These are phyloP conservation scores for Candoia aspera DNA, from an alignment of 2,113 vertebrate genomes.

Conservation along the genomic window DNA sequence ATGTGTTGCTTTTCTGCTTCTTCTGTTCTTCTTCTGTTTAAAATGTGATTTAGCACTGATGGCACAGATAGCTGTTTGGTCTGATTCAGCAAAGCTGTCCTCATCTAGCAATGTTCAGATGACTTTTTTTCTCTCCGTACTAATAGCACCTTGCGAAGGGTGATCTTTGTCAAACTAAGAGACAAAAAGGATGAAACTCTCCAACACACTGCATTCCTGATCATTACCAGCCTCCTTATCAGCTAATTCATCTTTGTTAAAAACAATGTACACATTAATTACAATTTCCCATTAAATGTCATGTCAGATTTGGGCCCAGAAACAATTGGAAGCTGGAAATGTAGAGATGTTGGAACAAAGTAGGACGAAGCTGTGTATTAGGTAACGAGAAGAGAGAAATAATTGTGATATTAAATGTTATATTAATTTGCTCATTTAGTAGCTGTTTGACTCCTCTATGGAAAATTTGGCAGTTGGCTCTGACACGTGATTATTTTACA, in stretches of 20 bases:
- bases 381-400: background rate
- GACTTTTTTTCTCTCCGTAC: background rate
- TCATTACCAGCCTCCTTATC: background rate
- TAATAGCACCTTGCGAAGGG: background rate
- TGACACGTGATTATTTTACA: conserved; percentile 5
- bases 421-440: conserved; percentile 14
- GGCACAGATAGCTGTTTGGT: background rate
- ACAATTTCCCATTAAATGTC: background rate
- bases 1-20: background rate
- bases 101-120: background rate
- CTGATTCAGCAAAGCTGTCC: background rate
- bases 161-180: background rate
- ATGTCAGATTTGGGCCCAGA: background rate
- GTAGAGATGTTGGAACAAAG: background rate
- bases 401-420: conserved; percentile 3
- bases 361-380: background rate
- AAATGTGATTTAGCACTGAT: background rate
- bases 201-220: background rate
- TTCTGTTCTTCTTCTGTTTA: background rate
- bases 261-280: background rate
- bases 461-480: background rate
- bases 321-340: background rate
- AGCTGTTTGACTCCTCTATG: background rate
- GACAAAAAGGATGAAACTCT: background rate
- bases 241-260: background rate